Evolutionary conservation across 2,888 invertebrate species (phyloP).

Genomic region (Lymantria monacha): DNA sequence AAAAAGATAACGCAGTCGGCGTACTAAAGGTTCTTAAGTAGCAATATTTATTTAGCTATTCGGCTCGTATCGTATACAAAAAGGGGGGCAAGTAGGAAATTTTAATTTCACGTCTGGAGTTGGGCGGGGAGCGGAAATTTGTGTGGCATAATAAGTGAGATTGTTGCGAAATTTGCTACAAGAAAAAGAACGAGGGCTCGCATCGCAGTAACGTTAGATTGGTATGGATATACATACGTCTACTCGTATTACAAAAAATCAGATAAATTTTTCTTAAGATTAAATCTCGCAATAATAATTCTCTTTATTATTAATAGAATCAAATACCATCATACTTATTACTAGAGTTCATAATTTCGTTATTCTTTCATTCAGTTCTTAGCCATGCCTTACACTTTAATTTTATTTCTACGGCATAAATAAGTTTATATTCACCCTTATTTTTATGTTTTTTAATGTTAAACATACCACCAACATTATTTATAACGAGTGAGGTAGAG

Average conservation of each 20-base stretch:
- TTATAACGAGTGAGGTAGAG: too few relatives aligned
- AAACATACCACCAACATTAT: too few relatives aligned
- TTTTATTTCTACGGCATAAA: too few relatives aligned
- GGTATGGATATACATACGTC: conserved; percentile 41
- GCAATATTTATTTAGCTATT: conserved; percentile 78
- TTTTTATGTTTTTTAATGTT: too few relatives aligned
- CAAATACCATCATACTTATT: too few relatives aligned
- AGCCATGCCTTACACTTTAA: too few relatives aligned
- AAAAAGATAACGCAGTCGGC: conserved; percentile 44
- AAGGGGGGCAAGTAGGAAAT: conserved; percentile 76
- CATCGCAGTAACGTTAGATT: conserved; percentile 40
- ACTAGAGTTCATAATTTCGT: too few relatives aligned
- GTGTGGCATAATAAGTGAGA: conserved; percentile 83
- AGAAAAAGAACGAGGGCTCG: conserved; percentile 81
- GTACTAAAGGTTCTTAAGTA: conserved; percentile 59
- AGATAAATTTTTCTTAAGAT: background rate
- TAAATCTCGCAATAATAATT: too few relatives aligned
- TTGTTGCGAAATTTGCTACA: conserved; percentile 83
- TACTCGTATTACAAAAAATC: background rate
- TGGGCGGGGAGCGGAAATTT: conserved; percentile 77
- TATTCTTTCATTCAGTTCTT: too few relatives aligned
- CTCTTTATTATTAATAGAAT: too few relatives aligned
- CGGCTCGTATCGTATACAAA: conserved; percentile 62
- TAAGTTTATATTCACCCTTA: too few relatives aligned
- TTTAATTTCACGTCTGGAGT: conserved; percentile 80